Conservation (phyloP, 2,113 vertebrate genomes). For the Eulemur macaco region DNA sequence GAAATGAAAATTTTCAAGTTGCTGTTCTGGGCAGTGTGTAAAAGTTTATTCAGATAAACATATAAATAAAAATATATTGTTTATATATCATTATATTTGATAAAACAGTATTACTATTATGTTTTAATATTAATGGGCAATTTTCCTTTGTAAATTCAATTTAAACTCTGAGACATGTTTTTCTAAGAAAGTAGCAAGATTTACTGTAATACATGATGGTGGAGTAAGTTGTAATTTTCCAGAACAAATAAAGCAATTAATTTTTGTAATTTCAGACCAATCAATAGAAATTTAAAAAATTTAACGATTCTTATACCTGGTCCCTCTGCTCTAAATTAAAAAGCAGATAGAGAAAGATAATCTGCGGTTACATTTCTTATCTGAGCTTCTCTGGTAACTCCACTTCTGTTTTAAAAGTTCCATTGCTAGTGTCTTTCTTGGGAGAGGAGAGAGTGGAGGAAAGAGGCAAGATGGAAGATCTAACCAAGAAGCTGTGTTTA, state of each 20-base stretch:
- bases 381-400: not conserved
- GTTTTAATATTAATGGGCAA: not conserved
- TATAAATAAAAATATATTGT: not conserved
- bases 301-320: not conserved
- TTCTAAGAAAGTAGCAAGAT: not conserved
- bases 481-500: not conserved
- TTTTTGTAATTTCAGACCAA: not conserved
- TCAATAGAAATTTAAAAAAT: not conserved
- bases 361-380: not conserved
- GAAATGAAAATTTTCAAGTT: not conserved
- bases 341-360: not conserved
- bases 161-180: not conserved
- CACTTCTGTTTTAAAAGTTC: not conserved
- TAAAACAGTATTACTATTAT: not conserved
- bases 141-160: slow-evolving; percentile 19
- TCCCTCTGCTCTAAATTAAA: not conserved
- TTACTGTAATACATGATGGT: not conserved
- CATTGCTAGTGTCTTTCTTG: not conserved
- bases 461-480: not conserved
- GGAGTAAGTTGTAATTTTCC: not conserved
- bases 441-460: not conserved
- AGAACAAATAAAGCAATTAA: not conserved
- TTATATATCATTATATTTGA: not conserved
- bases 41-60: not conserved
- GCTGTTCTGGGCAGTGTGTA: not conserved